Evolutionary conservation across 2,113 vertebrate species (phyloP).

Genomic region (Megalops atlanticus): DNA sequence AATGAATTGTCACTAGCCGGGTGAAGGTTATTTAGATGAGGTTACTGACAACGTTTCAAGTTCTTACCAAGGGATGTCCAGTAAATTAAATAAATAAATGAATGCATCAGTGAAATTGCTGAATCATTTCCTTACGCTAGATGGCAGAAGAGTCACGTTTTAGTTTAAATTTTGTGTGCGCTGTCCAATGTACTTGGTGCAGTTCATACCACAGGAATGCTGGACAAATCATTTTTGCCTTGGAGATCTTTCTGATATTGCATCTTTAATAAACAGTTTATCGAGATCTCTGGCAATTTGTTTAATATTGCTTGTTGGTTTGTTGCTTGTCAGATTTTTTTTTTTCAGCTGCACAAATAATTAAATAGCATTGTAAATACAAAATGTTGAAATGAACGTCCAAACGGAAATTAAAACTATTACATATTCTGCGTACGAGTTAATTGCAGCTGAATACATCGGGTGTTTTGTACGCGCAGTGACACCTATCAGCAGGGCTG

Average conservation of each 20-base stretch:
- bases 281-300: background rate
- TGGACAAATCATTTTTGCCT: conserved; percentile 8
- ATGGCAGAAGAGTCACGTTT: conserved; percentile 31
- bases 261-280: background rate
- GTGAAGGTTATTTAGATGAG: too few relatives aligned
- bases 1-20: too few relatives aligned
- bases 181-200: conserved; percentile 23
- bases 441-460: background rate
- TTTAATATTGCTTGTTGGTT: background rate
- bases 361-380: background rate
- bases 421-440: background rate
- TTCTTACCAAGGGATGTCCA: too few relatives aligned
- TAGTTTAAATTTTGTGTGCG: background rate
- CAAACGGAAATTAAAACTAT: background rate
- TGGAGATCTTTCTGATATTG: background rate
- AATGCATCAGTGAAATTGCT: too few relatives aligned
- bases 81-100: too few relatives aligned
- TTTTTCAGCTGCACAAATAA: background rate
- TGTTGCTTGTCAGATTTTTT: background rate
- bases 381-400: background rate
- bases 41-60: too few relatives aligned
- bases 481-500: background rate
- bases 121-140: conserved; percentile 8
- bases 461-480: background rate
- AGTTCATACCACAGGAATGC: background rate